Conservation (phyloP, 2,888 invertebrate genomes). For the Ichneumoninae sp. region DNA sequence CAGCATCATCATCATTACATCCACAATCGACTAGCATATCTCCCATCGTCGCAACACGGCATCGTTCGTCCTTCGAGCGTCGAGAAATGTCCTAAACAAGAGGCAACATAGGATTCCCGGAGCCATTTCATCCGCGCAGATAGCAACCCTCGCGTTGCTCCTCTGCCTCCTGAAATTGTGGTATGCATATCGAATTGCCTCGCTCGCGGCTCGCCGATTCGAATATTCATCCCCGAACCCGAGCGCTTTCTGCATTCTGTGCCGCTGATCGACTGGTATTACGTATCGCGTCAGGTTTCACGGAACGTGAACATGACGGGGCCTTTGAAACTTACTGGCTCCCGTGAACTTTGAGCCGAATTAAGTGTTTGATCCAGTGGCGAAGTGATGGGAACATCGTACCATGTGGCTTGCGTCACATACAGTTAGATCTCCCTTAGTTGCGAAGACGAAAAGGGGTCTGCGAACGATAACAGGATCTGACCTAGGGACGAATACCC, state of each 20-base stretch:
- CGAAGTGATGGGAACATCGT: neutral
- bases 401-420: neutral
- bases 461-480: constrained; percentile 17
- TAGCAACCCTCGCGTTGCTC: neutral
- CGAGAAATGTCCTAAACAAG: constrained; percentile 20
- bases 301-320: neutral
- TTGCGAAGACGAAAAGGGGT: neutral
- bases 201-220: constrained; percentile 29
- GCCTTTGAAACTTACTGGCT: neutral
- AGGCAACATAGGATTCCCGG: constrained; percentile 22
- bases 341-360: neutral
- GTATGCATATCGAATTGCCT: constrained; percentile 36
- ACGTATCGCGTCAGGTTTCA: neutral
- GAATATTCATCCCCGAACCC: neutral
- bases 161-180: constrained; percentile 14
- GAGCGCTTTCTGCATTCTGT: constrained; percentile 15
- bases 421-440: neutral
- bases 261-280: constrained; percentile 9
- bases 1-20: constrained; percentile 38
- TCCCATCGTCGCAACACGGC: constrained; percentile 23
- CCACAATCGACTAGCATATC: constrained; percentile 39
- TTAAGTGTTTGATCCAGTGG: neutral
- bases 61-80: constrained; percentile 22
- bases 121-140: constrained; percentile 28
- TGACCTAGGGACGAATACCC: neutral